A percentile compares a stretch with the other conserved stretches of the same genome.
These are phyloP conservation scores for Dendronephthya gigantea DNA, from an alignment of 64 coral and sea anemone genomes.

Conservation along the genomic window DNA sequence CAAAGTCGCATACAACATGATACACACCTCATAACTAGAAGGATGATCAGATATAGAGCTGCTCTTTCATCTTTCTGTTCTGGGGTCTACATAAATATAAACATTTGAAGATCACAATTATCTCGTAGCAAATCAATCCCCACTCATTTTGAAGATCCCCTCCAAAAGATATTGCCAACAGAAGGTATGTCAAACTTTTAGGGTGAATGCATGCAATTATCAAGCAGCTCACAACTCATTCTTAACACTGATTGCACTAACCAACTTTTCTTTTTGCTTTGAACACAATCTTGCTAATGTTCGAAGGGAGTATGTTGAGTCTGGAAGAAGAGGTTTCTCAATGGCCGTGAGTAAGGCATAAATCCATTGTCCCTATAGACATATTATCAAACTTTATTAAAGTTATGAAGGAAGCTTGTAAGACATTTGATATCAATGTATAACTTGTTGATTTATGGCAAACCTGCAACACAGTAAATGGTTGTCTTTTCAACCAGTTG, in stretches of 20 bases:
- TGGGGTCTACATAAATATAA: neutral
- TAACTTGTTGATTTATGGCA: neutral
- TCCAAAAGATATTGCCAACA: too few relatives aligned
- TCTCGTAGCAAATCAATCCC: neutral
- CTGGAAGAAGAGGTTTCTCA: constrained; percentile 5
- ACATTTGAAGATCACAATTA: neutral
- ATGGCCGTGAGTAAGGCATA: neutral
- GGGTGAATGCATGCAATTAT: too few relatives aligned
- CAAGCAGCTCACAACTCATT: too few relatives aligned
- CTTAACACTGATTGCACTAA: neutral
- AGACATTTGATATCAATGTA: too few relatives aligned
- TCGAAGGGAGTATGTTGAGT: neutral
- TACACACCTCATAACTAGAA: neutral
- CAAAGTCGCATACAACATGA: too few relatives aligned
- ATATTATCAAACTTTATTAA: too few relatives aligned
- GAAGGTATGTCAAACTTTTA: too few relatives aligned
- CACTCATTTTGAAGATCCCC: too few relatives aligned
- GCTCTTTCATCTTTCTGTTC: neutral
- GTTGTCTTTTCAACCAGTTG: neutral
- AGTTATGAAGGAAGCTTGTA: too few relatives aligned
- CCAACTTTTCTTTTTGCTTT: constrained; percentile 7
- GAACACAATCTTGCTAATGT: neutral
- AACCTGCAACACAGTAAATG: neutral
- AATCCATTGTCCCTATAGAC: neutral
- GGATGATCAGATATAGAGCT: neutral